Percentiles rank a stretch among this genome's conserved stretches.
These are phyloP conservation scores for Charaxes varanes DNA, from an alignment of 1,140 invertebrate species.

Conservation along the genomic window DNA sequence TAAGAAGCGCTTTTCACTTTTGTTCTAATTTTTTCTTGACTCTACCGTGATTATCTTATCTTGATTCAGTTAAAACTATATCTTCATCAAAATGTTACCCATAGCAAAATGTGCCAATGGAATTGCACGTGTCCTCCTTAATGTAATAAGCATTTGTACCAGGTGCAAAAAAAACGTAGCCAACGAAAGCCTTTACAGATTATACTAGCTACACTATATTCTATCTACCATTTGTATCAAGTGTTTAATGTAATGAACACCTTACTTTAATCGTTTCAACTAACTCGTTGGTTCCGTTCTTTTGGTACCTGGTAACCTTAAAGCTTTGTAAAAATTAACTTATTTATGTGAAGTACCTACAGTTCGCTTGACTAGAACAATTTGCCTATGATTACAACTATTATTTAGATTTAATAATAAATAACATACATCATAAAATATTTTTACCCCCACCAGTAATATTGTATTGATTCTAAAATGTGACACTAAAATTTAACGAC, in stretches of 20 bases:
- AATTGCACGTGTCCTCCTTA: too few species aligned
- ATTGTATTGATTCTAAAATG: too few species aligned
- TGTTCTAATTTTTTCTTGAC: neutral
- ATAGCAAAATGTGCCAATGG: neutral
- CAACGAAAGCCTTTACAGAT: constrained; percentile 55
- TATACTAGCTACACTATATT: constrained; percentile 42
- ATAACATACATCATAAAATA: too few species aligned
- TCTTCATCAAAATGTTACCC: constrained; percentile 7
- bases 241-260: constrained; percentile 22
- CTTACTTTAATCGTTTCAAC: constrained; percentile 32
- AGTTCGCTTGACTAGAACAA: too few species aligned
- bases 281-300: constrained; percentile 59
- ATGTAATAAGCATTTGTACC: constrained; percentile 26
- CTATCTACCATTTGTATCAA: constrained; percentile 41
- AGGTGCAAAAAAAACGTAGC: constrained; percentile 69
- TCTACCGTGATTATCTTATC: neutral
- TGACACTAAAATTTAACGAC: too few species aligned
- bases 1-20: too few species aligned
- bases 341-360: too few species aligned
- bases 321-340: constrained; percentile 21
- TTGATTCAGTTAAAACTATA: constrained; percentile 7
- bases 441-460: too few species aligned
- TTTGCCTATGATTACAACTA: too few species aligned
- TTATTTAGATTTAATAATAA: too few species aligned
- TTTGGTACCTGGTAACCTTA: constrained; percentile 65